Evolutionary conservation across 23 tunicate species (phyloP).

Genomic region (Diplosoma virens): DNA sequence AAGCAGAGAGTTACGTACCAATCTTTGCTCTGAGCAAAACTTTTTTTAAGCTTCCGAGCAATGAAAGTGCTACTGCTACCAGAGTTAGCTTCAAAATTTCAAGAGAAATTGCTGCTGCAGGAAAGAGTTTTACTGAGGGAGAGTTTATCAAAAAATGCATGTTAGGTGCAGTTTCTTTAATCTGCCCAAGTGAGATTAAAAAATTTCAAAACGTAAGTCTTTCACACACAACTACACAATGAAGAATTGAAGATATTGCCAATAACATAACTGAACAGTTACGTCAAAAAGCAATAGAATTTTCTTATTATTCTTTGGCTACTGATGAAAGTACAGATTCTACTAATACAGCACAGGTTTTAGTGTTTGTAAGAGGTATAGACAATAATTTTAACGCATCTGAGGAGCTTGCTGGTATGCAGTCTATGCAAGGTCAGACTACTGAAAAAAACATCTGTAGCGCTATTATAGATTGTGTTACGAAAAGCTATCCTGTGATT

Average conservation of each 20-base stretch:
- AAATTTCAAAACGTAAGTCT: slow-evolving; percentile 24
- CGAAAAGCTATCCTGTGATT: slow-evolving; percentile 41
- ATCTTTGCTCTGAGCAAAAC: too few species aligned
- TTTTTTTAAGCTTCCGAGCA: too few species aligned
- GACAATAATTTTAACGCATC: slow-evolving; percentile 32
- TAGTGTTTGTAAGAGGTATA: slow-evolving; percentile 50
- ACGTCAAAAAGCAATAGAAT: background rate
- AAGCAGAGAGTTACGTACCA: too few species aligned
- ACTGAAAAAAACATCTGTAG: slow-evolving; percentile 45
- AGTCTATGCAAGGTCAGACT: slow-evolving; percentile 47
- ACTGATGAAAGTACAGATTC: slow-evolving; percentile 36
- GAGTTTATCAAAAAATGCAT: slow-evolving; percentile 34
- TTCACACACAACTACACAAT: slow-evolving; percentile 37
- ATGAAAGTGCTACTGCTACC: too few species aligned
- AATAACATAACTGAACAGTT: slow-evolving; percentile 9
- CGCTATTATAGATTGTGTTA: slow-evolving; percentile 40
- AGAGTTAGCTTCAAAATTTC: too few species aligned
- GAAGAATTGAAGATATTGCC: slow-evolving; percentile 45
- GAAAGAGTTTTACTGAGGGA: slow-evolving; percentile 31
- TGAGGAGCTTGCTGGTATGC: slow-evolving; percentile 52
- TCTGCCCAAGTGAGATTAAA: slow-evolving; percentile 21
- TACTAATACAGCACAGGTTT: slow-evolving; percentile 37
- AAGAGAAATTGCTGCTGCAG: too few species aligned
- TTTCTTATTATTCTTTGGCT: slow-evolving; percentile 34
- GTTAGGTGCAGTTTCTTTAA: slow-evolving; percentile 16